Percentiles rank a stretch among this genome's conserved stretches.
phyloP scores from a whole-genome alignment of 2,888 invertebrate species.

The Oxyteleia sp. region DNA sequence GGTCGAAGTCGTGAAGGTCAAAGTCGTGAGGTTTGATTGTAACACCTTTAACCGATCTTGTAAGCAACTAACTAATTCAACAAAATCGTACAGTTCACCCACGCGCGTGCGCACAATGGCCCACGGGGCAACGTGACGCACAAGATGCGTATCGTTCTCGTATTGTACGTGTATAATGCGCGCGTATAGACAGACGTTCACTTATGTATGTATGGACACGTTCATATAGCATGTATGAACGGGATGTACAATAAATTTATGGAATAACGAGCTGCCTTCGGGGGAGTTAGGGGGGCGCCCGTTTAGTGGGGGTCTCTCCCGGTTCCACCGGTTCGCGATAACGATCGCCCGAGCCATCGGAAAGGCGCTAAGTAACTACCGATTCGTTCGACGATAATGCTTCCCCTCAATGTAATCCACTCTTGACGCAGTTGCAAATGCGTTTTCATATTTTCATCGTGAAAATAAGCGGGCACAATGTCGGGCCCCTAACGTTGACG shows the following conservation, averaged over 20 bases:
- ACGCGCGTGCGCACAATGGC: conserved; percentile 67
- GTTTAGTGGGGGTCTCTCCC: conserved; percentile 65
- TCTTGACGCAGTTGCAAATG: conserved; percentile 48
- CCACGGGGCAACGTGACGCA: conserved; percentile 60
- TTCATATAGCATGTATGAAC: conserved; percentile 65
- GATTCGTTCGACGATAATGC: conserved; percentile 83
- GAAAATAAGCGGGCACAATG: conserved; percentile 64
- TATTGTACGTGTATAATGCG: conserved; percentile 55
- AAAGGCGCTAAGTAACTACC: conserved; percentile 87
- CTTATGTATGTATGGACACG: conserved; percentile 44
- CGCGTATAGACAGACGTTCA: conserved; percentile 34
- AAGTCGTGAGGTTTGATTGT: too few species aligned
- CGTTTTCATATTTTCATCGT: conserved; percentile 65
- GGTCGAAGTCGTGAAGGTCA: too few species aligned
- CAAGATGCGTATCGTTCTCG: conserved; percentile 66
- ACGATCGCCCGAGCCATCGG: conserved; percentile 83
- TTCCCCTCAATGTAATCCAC: conserved; percentile 53
- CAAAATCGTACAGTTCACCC: conserved; percentile 69
- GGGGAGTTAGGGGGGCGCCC: conserved; percentile 72
- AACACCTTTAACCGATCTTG: conserved; percentile 63
- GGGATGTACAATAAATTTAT: conserved; percentile 85
- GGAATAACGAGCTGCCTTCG: conserved; percentile 81
- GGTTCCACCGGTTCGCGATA: conserved; percentile 79
- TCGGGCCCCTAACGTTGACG: conserved; percentile 76
- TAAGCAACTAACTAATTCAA: conserved; percentile 71